Percentiles rank a stretch among this genome's conserved stretches.
Conservation (phyloP, 2,888 invertebrate species). For the Lasioglossum pauxillum region DNA sequence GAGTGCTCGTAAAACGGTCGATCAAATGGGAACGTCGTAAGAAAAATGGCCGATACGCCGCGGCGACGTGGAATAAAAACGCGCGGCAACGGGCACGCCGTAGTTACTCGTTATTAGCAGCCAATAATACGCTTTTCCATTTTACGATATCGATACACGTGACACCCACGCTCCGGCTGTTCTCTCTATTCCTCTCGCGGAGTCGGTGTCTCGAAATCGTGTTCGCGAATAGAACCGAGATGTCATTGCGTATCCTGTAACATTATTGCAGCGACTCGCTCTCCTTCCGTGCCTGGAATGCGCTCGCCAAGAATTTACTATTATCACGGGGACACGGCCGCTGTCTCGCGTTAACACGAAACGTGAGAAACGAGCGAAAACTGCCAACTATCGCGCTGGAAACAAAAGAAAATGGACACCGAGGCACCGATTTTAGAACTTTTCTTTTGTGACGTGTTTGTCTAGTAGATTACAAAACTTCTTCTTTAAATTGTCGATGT, state of each 20-base stretch:
- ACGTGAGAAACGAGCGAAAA: constrained; percentile 1
- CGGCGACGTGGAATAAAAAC: constrained; percentile 22
- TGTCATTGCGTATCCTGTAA: constrained; percentile 27
- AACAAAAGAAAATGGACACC: neutral
- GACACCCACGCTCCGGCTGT: constrained; percentile 9
- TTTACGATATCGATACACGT: constrained; percentile 43
- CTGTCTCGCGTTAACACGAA: neutral
- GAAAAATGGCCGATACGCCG: constrained; percentile 20
- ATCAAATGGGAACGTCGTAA: constrained; percentile 39
- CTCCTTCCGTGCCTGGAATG: constrained; percentile 14
- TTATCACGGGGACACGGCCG: constrained; percentile 5
- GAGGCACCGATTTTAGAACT: neutral
- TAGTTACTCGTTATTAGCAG: constrained; percentile 44
- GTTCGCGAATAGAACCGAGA: constrained; percentile 14
- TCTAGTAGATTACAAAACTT: no score
- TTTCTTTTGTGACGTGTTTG: neutral
- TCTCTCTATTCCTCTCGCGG: neutral
- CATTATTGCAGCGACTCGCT: constrained; percentile 1
- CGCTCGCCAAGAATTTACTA: neutral
- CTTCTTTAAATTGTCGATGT: no score
- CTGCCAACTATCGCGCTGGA: neutral
- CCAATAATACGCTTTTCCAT: constrained; percentile 41
- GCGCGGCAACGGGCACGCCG: constrained; percentile 8
- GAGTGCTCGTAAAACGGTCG: constrained; percentile 47
- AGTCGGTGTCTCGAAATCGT: constrained; percentile 9